These are phyloP conservation scores for Laticauda laticaudata DNA, from an alignment of 2,113 vertebrate species.

Conservation along the genomic window DNA sequence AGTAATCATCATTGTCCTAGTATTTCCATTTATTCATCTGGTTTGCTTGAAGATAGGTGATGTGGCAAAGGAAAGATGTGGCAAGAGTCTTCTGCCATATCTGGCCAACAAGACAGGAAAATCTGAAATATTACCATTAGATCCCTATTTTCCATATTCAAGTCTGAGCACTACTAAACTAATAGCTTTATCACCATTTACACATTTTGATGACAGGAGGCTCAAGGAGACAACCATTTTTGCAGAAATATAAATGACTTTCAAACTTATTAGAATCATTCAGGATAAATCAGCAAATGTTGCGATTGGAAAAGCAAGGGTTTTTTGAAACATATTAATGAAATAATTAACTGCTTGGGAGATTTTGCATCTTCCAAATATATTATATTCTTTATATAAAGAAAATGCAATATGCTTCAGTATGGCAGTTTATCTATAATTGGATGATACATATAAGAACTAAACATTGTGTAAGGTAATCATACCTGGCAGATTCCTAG, in stretches of 20 bases:
- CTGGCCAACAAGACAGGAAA: neutral
- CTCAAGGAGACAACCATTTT: neutral
- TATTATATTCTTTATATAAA: neutral
- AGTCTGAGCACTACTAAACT: neutral
- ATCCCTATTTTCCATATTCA: neutral
- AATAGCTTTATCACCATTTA: too few relatives aligned
- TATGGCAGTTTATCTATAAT: neutral
- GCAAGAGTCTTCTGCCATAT: neutral
- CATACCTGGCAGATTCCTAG: neutral
- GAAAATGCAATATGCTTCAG: neutral
- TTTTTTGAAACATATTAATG: neutral
- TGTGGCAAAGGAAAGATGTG: neutral
- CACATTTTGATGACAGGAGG: neutral
- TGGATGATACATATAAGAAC: neutral
- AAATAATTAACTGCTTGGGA: neutral
- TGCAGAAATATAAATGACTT: neutral
- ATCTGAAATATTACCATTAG: neutral
- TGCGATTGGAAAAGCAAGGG: neutral
- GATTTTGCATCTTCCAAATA: neutral
- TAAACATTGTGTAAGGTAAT: neutral
- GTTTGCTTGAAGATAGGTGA: neutral
- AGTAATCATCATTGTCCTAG: neutral
- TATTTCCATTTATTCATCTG: neutral
- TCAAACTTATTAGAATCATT: neutral
- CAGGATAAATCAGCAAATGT: neutral